Evolutionary conservation across 2,113 vertebrate genomes (phyloP).

Genomic region (Cnemophilus loriae): DNA sequence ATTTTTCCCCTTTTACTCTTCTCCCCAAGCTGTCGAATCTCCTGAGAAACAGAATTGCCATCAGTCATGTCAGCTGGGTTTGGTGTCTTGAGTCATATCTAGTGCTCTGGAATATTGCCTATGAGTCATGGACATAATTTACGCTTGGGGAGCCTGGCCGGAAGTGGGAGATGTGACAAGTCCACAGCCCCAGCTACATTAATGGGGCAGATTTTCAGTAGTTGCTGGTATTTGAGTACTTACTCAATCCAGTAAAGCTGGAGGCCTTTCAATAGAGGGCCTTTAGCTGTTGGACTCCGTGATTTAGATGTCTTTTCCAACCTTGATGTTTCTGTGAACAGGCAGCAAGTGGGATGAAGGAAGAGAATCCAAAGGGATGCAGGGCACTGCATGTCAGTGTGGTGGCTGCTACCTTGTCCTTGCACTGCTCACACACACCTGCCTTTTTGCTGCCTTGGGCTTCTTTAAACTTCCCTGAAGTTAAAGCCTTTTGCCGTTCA

Average conservation of each 20-base stretch:
- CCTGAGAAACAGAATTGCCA: not conserved
- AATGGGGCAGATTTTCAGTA: not conserved
- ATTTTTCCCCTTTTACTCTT: not conserved
- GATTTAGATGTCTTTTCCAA: not conserved
- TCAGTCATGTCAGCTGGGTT: not conserved
- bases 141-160: accelerated
- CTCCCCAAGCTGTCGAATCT: not conserved
- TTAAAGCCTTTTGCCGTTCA: not conserved
- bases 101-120: not conserved
- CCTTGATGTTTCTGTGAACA: not conserved
- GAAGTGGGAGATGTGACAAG: not conserved
- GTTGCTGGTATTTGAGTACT: not conserved
- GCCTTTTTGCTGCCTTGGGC: not conserved
- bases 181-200: not conserved
- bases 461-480: not conserved
- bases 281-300: not conserved
- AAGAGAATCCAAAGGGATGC: not conserved
- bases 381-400: accelerated
- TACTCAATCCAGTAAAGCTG: not conserved
- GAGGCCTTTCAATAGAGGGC: not conserved
- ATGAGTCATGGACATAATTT: not conserved
- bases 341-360: not conserved
- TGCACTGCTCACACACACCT: not conserved
- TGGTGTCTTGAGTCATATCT: not conserved
- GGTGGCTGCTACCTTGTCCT: not conserved